These are phyloP conservation scores for Intellagama lesueurii DNA, from an alignment of 2,797 vertebrate genomes.

Conservation along the genomic window DNA sequence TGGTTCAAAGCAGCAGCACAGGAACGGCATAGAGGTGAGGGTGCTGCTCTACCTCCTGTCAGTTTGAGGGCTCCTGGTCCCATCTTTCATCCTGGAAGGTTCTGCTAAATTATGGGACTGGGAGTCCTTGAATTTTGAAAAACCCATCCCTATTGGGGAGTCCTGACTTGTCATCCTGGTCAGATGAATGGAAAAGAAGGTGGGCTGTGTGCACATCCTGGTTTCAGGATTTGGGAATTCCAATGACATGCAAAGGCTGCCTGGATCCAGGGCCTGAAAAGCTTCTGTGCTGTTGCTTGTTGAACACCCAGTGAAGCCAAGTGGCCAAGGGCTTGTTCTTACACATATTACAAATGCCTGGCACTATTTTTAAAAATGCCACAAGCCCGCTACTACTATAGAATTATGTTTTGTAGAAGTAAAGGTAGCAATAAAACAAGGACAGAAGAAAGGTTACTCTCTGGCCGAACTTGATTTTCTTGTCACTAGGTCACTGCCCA, in stretches of 20 bases:
- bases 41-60: too few species aligned
- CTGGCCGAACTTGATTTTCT: background rate
- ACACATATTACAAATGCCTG: too few species aligned
- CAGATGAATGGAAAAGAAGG: background rate
- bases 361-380: background rate
- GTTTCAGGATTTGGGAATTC: background rate
- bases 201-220: background rate
- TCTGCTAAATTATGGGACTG: too few species aligned
- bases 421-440: constrained; percentile 10
- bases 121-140: too few species aligned
- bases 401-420: background rate
- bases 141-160: too few species aligned
- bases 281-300: too few species aligned
- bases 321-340: background rate
- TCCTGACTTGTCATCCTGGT: background rate
- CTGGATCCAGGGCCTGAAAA: background rate
- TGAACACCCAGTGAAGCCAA: background rate
- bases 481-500: constrained; percentile 10
- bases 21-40: too few species aligned
- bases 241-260: background rate
- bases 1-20: too few species aligned
- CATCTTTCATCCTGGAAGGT: too few species aligned
- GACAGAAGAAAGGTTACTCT: background rate
- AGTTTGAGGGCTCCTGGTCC: too few species aligned
- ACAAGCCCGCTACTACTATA: background rate